Evolutionary conservation across 2,888 invertebrate species (phyloP).

Genomic region (Drosophila paranaensis): DNA sequence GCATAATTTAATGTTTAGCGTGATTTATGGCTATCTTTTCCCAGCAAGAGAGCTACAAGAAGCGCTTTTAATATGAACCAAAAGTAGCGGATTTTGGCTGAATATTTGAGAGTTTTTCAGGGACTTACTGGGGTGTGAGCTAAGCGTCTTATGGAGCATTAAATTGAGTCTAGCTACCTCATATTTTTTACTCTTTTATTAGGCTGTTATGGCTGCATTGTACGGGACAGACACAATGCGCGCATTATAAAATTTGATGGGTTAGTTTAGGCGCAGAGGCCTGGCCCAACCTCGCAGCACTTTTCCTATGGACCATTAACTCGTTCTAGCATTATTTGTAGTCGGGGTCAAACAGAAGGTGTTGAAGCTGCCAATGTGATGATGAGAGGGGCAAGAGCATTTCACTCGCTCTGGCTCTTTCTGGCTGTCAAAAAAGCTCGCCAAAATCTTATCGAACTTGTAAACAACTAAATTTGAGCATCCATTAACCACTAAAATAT

Average conservation of each 20-base stretch:
- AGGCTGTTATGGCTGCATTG: not conserved
- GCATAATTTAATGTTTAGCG: conserved; percentile 73
- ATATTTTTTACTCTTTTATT: conserved; percentile 1
- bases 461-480: not conserved
- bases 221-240: not conserved
- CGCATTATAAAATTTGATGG: not conserved
- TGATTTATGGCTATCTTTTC: conserved; percentile 61
- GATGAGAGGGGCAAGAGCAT: not conserved
- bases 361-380: not conserved
- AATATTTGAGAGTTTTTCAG: conserved; percentile 31
- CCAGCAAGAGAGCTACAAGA: conserved; percentile 12
- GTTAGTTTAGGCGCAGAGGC: not conserved
- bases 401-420: no score
- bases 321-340: not conserved
- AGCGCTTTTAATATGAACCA: conserved; percentile 47
- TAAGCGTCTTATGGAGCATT: not conserved
- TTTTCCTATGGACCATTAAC: conserved; percentile 2
- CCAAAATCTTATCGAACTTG: not conserved
- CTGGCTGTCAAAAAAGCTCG: no score
- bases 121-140: conserved; percentile 3
- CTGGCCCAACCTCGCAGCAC: not conserved
- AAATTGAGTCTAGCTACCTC: conserved; percentile 13
- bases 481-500: not conserved
- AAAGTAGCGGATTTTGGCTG: conserved; percentile 38
- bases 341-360: not conserved